These are phyloP conservation scores for Sebastes aleutianus DNA, from an alignment of 2,797 vertebrate species.

Conservation along the genomic window DNA sequence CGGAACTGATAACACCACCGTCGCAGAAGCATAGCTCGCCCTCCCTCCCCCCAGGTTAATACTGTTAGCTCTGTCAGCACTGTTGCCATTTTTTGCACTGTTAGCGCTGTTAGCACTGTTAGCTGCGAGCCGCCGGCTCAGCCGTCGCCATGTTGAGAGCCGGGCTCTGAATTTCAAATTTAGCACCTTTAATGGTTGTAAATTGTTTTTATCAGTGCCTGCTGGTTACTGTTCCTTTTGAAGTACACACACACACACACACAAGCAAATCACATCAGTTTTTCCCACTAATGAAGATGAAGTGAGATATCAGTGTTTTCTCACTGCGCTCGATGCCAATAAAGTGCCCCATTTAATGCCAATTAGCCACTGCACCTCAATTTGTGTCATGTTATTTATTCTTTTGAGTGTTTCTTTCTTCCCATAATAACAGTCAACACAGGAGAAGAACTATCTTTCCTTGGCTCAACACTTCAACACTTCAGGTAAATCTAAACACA, in stretches of 20 bases:
- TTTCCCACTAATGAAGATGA: constrained; percentile 81
- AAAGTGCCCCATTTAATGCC: constrained; percentile 81
- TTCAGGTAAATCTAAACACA: neutral
- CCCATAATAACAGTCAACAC: constrained; percentile 42
- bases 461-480: neutral
- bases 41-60: too few relatives aligned
- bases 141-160: neutral
- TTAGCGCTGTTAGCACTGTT: too few relatives aligned
- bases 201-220: constrained; percentile 8
- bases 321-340: constrained; percentile 74
- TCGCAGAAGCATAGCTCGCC: accelerated
- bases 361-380: constrained; percentile 80
- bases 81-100: neutral
- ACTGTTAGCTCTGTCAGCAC: too few relatives aligned
- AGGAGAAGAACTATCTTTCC: constrained; percentile 4
- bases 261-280: constrained; percentile 69
- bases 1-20: too few relatives aligned
- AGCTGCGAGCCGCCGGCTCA: too few relatives aligned
- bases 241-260: constrained; percentile 16
- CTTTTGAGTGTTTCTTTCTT: constrained; percentile 65
- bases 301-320: constrained; percentile 82
- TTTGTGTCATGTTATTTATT: constrained; percentile 77
- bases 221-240: constrained; percentile 5
- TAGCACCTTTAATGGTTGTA: neutral
- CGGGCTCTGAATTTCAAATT: neutral